Conservation (phyloP, 2,888 invertebrate genomes). For the Oasisia sp. region DNA sequence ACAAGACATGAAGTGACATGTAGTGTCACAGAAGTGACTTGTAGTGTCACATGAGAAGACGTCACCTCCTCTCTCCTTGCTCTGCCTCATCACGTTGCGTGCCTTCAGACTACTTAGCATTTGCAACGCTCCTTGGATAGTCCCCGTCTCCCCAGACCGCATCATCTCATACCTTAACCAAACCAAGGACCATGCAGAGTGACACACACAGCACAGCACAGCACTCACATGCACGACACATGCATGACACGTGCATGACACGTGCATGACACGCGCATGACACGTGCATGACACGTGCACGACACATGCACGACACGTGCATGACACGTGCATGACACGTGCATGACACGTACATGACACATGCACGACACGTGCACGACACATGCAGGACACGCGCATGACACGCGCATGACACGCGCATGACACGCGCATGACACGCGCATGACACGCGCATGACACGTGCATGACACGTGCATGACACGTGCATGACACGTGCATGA, state of each 20-base stretch:
- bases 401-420: no score
- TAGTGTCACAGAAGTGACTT: no score
- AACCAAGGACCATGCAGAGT: background rate
- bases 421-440: no score
- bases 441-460: no score
- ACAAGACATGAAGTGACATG: background rate
- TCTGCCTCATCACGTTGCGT: conserved; percentile 29
- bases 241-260: background rate
- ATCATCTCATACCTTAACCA: conserved; percentile 79
- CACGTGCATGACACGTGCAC: background rate
- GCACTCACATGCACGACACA: background rate
- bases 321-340: no score
- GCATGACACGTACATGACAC: no score
- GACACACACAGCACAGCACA: background rate
- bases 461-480: no score
- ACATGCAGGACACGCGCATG: no score
- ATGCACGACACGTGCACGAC: no score
- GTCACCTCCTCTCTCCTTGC: conserved; percentile 28
- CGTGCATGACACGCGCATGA: background rate
- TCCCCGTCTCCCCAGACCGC: conserved; percentile 77
- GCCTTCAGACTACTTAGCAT: conserved; percentile 68
- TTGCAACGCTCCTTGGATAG: conserved; percentile 74
- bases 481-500: no score
- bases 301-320: no score
- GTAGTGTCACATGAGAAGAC: background rate